Evolutionary conservation across 2,888 invertebrate genomes (phyloP), one percentile per base, ranked within the genome.

Genomic region (Amphipyra tragopoginis): DNA sequence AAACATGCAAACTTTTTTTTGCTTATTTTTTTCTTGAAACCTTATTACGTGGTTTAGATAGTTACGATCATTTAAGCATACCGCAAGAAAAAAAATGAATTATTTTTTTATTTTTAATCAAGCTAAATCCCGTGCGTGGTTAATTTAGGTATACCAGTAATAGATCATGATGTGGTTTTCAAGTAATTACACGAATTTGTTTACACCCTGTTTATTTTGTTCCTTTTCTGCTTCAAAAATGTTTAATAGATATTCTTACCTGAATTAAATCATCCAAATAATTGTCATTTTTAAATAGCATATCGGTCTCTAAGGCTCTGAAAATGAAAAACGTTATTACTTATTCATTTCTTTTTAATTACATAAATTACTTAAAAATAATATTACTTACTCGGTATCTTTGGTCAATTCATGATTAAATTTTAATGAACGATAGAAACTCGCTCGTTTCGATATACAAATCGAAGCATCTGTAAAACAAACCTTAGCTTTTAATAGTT

Each of bases 381-480:
- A 5, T 15, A 38, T n/a, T 0, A 59, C 77, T 68, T 54, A 76
- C 76, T 71, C 49, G 1, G 62, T 49, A 1, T 47, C 13, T 11
- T 42, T 7, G 8, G n/a, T 39, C 5, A 45, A 9, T 11, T 52
- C 63, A 14, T 38, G 52, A 15, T 11, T 60, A 11, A 51, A 21
- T 21, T 21, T 21, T 21, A 21, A 63, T 2, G 50, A 13, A 0
- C 36, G 50, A 48, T 40, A 52, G 47, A 40, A 3, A 49, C 61
- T 57, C 5, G 44, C n/a, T 0, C 65, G 67, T 61, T 63, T 76
- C 4, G 64, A 43, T 52, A 77, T n/a, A 26, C 57, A 74, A n/a
- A 74, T 60, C 2, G 75, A 50, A 53, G 59, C 73, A 1, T 62
- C 75, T 74, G 66, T 4, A 54, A 58, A 38, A 61, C 9, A 6